Evolutionary conservation across 2,797 vertebrate species (phyloP).

Genomic region (Melopsittacus undulatus): DNA sequence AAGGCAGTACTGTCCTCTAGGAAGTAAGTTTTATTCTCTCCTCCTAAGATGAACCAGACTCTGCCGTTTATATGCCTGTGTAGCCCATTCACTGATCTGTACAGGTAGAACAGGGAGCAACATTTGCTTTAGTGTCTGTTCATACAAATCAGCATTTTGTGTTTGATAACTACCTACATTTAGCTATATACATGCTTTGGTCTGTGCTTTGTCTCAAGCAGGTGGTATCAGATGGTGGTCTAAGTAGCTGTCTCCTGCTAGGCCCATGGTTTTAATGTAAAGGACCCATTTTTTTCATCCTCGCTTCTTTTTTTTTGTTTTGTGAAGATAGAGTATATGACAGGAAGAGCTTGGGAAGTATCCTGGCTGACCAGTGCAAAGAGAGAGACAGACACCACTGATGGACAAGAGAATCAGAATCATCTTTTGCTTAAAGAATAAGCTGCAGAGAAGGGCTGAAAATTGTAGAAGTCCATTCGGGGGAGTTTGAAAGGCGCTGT

Average conservation of each 20-base stretch:
- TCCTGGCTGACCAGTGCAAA: background rate
- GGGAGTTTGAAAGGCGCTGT: conserved; percentile 13
- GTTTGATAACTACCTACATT: background rate
- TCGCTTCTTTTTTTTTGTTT: background rate
- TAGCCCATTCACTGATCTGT: background rate
- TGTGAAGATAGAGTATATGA: background rate
- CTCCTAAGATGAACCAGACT: background rate
- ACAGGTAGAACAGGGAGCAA: background rate
- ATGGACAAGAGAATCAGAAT: background rate
- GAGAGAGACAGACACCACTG: background rate
- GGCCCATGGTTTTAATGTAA: background rate
- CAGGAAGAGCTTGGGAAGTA: background rate
- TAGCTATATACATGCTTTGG: background rate
- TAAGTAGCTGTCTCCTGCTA: background rate
- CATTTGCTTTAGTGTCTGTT: background rate
- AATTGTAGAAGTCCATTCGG: conserved; percentile 12
- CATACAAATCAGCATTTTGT: background rate
- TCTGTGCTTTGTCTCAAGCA: background rate
- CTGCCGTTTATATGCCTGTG: background rate
- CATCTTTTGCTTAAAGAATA: background rate
- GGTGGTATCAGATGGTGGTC: background rate
- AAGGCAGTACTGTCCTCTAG: background rate
- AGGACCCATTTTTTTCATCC: background rate
- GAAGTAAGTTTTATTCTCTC: background rate
- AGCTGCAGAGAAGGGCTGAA: conserved; percentile 4